Conservation (phyloP, 2,113 vertebrate species). For the Chloroceryle aenea region DNA sequence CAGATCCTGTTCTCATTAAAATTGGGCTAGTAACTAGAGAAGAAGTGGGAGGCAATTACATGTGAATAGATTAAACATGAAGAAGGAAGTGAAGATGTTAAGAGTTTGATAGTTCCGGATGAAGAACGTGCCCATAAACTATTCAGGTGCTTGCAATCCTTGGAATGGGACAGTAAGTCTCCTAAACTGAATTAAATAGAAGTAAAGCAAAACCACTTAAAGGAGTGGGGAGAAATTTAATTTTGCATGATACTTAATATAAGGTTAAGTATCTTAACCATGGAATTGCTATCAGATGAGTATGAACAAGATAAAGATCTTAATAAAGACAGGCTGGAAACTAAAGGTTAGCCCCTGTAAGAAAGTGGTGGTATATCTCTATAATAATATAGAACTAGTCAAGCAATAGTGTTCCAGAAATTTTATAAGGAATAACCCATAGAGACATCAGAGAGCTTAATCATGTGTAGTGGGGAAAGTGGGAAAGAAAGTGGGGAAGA, state of each 20-base stretch:
- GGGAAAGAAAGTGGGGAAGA: background rate
- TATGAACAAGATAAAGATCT: background rate
- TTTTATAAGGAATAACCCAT: background rate
- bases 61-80: background rate
- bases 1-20: background rate
- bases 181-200: background rate
- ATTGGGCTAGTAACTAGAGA: background rate
- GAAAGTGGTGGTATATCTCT: background rate
- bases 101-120: background rate
- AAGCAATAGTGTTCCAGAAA: background rate
- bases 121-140: background rate
- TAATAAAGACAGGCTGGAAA: background rate
- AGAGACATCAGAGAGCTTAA: background rate
- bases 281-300: background rate
- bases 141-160: background rate
- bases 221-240: background rate
- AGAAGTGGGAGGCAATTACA: background rate
- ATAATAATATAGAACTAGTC: background rate
- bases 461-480: background rate
- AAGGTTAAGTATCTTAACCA: background rate
- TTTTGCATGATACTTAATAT: background rate
- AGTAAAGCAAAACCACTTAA: background rate
- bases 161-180: background rate
- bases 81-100: background rate
- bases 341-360: background rate